These are phyloP conservation scores for Vidua chalybeata DNA, from an alignment of 2,113 vertebrate genomes.

Conservation along the genomic window DNA sequence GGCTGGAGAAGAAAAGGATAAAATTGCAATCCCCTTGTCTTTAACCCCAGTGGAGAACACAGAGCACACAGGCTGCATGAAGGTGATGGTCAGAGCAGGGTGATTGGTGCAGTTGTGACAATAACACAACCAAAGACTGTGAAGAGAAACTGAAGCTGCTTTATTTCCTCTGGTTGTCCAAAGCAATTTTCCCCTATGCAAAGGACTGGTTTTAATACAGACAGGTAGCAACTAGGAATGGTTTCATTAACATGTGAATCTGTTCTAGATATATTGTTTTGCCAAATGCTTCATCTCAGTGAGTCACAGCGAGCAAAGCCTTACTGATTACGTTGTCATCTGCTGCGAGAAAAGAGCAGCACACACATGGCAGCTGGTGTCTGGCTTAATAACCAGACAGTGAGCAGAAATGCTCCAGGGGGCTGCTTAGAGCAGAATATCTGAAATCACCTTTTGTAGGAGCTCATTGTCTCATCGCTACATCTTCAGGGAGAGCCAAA, in stretches of 20 bases:
- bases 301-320: not conserved
- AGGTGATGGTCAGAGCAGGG: not conserved
- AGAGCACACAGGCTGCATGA: not conserved
- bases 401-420: not conserved
- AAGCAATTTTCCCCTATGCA: not conserved
- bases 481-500: not conserved
- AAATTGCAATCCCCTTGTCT: not conserved
- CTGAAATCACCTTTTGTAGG: not conserved
- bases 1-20: not conserved
- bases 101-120: not conserved
- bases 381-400: not conserved
- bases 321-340: not conserved
- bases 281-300: not conserved
- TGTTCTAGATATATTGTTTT: not conserved
- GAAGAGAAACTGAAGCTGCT: not conserved
- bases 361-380: not conserved
- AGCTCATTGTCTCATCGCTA: not conserved
- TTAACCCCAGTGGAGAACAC: not conserved
- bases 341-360: not conserved
- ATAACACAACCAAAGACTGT: rapidly evolving
- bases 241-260: not conserved
- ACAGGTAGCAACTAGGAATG: not conserved
- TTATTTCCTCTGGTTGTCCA: not conserved
- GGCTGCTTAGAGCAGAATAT: not conserved
- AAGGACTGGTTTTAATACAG: not conserved